These are phyloP conservation scores for Eudyptes chrysolophus DNA, from an alignment of 2,113 vertebrate genomes.

Conservation along the genomic window DNA sequence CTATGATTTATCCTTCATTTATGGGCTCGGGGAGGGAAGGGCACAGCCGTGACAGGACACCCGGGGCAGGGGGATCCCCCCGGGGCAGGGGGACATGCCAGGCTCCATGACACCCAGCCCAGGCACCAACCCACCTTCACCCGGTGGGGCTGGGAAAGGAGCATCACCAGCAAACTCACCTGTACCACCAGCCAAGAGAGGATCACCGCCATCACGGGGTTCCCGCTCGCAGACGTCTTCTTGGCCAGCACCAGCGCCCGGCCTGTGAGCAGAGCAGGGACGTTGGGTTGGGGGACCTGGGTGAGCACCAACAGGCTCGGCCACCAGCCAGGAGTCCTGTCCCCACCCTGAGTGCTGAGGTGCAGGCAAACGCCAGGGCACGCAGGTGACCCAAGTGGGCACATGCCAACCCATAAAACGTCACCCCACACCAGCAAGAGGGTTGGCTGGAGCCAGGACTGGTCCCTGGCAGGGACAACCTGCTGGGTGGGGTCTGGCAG, in stretches of 20 bases:
- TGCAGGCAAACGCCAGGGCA: neutral
- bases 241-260: conserved; percentile 79
- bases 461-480: neutral
- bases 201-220: conserved; percentile 88
- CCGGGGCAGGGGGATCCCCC: too few species aligned
- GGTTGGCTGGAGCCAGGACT: neutral
- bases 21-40: neutral
- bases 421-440: neutral
- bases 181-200: conserved; percentile 90
- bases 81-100: accelerated
- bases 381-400: neutral
- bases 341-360: neutral
- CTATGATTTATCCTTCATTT: neutral
- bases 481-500: accelerated
- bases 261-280: conserved; percentile 48
- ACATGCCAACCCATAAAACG: neutral
- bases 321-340: neutral
- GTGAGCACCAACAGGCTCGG: neutral
- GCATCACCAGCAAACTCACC: conserved; percentile 45
- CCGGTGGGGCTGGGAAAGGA: accelerated
- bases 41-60: neutral
- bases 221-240: conserved; percentile 82
- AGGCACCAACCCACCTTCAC: neutral
- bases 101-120: neutral
- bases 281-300: neutral